Conservation (phyloP, 2,888 invertebrate species). For the Osmoderma eremita region DNA sequence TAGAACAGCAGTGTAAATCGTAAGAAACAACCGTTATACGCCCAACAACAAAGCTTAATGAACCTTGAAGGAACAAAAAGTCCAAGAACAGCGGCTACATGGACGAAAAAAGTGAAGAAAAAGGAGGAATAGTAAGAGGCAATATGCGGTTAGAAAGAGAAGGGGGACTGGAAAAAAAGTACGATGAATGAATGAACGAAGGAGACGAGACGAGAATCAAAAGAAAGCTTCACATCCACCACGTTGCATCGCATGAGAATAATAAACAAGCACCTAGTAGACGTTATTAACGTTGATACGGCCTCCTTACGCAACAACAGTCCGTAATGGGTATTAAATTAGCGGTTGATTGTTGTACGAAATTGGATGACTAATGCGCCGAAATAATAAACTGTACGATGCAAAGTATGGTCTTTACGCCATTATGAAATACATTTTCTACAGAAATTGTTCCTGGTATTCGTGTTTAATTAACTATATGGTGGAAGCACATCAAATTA, state of each 20-base stretch:
- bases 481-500: too few species aligned
- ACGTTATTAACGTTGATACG: slow-evolving; percentile 11
- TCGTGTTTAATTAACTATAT: too few species aligned
- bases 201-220: slow-evolving; percentile 5
- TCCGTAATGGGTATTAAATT: slow-evolving; percentile 34
- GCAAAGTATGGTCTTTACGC: slow-evolving; percentile 19
- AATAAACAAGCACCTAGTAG: slow-evolving; percentile 27
- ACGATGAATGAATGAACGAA: slow-evolving; percentile 23
- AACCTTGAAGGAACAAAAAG: slow-evolving; percentile 35
- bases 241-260: slow-evolving; percentile 15
- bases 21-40: slow-evolving; percentile 31
- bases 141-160: neutral
- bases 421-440: slow-evolving; percentile 3
- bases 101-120: slow-evolving; percentile 9
- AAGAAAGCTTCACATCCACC: slow-evolving; percentile 15
- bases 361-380: slow-evolving; percentile 22
- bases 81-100: slow-evolving; percentile 15
- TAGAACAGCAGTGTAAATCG: slow-evolving; percentile 27
- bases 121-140: neutral
- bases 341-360: slow-evolving; percentile 8
- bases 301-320: slow-evolving; percentile 21
- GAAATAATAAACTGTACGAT: slow-evolving; percentile 16
- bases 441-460: too few species aligned
- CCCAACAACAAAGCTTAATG: slow-evolving; percentile 38
- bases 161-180: slow-evolving; percentile 6